phyloP scores from a whole-genome alignment of 2,113 vertebrate species.

The Apteryx mantelli region DNA sequence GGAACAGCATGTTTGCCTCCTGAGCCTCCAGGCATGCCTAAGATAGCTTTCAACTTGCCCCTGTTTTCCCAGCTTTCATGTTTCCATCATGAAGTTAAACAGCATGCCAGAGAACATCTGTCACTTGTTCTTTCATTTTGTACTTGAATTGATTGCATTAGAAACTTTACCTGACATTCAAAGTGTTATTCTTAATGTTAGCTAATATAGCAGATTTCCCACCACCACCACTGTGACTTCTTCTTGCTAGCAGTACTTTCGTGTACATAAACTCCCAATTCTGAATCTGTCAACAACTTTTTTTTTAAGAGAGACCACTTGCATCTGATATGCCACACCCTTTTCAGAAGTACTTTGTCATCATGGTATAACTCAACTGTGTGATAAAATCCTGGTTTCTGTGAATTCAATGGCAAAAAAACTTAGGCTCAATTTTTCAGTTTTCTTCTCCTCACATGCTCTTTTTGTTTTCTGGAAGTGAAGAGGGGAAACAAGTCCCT shows the following conservation, averaged over 20 bases:
- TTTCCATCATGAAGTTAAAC: background rate
- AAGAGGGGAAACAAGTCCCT: background rate
- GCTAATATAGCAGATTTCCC: fast-evolving
- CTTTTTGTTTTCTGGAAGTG: background rate
- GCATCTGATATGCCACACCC: background rate
- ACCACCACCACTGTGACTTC: background rate
- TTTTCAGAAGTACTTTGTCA: background rate
- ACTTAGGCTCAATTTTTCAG: background rate
- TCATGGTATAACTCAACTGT: background rate
- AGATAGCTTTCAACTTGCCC: constrained; percentile 45
- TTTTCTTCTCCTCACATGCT: background rate
- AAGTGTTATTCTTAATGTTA: background rate
- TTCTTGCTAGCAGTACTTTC: background rate
- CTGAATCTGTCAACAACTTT: background rate
- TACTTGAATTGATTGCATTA: background rate
- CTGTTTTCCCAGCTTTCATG: background rate
- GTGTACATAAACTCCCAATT: background rate
- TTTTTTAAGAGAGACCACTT: background rate
- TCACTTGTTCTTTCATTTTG: background rate
- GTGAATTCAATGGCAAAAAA: background rate
- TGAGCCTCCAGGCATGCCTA: background rate
- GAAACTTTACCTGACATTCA: background rate
- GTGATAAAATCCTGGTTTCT: background rate
- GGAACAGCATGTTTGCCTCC: constrained; percentile 5
- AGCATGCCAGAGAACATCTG: background rate